Percentiles rank a stretch among this genome's conserved stretches.
Evolutionary conservation across 2,797 vertebrate genomes (phyloP).

Genomic region (Takifugu ocellatus): DNA sequence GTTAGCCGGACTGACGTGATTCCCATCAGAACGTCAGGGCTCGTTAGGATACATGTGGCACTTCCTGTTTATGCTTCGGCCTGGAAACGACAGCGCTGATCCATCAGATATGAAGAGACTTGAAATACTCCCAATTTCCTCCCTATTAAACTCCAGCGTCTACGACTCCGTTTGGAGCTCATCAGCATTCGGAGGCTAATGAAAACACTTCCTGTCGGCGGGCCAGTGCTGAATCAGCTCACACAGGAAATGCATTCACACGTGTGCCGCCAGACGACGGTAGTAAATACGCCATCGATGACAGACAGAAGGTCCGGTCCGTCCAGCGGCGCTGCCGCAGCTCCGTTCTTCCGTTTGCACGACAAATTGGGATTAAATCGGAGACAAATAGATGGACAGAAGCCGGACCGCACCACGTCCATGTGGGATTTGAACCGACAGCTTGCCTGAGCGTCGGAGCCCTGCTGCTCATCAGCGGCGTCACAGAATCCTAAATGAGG

Average conservation of each 20-base stretch:
- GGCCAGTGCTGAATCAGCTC: conserved; percentile 31
- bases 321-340: conserved; percentile 29
- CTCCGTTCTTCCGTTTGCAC: conserved; percentile 34
- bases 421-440: too few relatives aligned
- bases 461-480: too few relatives aligned
- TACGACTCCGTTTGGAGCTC: conserved; percentile 36
- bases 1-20: too few relatives aligned
- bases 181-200: conserved; percentile 39
- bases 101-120: too few relatives aligned
- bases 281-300: conserved; percentile 46
- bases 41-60: too few relatives aligned
- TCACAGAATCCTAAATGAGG: conserved; percentile 4
- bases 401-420: too few relatives aligned
- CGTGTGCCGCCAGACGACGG: conserved; percentile 28
- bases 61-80: too few relatives aligned
- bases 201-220: conserved; percentile 41
- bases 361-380: conserved; percentile 28
- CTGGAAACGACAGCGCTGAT: too few relatives aligned
- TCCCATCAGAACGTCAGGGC: too few relatives aligned
- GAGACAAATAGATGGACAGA: conserved; percentile 3
- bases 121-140: too few relatives aligned
- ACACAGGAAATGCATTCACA: conserved; percentile 19
- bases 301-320: conserved; percentile 23
- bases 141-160: conserved; percentile 6
- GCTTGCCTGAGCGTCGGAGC: too few relatives aligned